Evolutionary conservation across 2,113 vertebrate genomes (phyloP).

Genomic region (Campylorhamphus procurvoides): DNA sequence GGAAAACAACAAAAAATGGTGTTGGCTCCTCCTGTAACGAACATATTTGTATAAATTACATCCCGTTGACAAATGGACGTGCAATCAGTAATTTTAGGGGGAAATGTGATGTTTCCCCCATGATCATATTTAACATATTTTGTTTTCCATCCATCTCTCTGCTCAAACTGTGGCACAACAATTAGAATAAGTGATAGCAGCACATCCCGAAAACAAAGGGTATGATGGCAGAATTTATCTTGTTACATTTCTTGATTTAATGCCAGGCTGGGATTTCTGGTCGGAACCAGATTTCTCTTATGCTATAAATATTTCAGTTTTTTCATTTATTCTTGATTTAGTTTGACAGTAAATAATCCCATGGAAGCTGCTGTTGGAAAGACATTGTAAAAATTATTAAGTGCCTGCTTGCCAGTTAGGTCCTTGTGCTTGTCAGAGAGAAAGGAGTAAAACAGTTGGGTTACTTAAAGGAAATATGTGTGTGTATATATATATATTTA

Average conservation of each 20-base stretch:
- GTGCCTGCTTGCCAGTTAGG: slow-evolving; percentile 14
- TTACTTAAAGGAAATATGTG: slow-evolving; percentile 40
- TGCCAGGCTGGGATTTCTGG: slow-evolving; percentile 32
- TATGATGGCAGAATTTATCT: slow-evolving; percentile 54
- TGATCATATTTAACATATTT: slow-evolving; percentile 32
- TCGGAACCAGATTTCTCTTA: slow-evolving; percentile 54
- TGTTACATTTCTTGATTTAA: slow-evolving; percentile 56
- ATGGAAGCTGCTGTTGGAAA: slow-evolving; percentile 60
- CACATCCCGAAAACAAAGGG: slow-evolving; percentile 64
- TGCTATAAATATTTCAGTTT: slow-evolving; percentile 70
- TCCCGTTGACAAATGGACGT: slow-evolving; percentile 13
- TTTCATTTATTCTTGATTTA: slow-evolving; percentile 74
- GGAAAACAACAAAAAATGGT: slow-evolving; percentile 1
- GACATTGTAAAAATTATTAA: slow-evolving; percentile 58
- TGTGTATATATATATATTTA: neutral
- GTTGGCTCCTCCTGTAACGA: slow-evolving; percentile 8
- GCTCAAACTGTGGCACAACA: slow-evolving; percentile 52
- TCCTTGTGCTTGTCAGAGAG: slow-evolving; percentile 35
- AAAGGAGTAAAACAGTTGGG: slow-evolving; percentile 16
- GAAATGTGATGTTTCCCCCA: slow-evolving; percentile 3
- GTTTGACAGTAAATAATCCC: slow-evolving; percentile 69
- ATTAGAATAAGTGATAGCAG: slow-evolving; percentile 63
- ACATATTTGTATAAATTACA: slow-evolving; percentile 54
- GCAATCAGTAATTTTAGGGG: slow-evolving; percentile 19
- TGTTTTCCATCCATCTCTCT: slow-evolving; percentile 30